A percentile compares a stretch with the other conserved stretches of the same genome.
phyloP scores from a whole-genome alignment of 2,113 vertebrate species.

The Glaucidium brasilianum region DNA sequence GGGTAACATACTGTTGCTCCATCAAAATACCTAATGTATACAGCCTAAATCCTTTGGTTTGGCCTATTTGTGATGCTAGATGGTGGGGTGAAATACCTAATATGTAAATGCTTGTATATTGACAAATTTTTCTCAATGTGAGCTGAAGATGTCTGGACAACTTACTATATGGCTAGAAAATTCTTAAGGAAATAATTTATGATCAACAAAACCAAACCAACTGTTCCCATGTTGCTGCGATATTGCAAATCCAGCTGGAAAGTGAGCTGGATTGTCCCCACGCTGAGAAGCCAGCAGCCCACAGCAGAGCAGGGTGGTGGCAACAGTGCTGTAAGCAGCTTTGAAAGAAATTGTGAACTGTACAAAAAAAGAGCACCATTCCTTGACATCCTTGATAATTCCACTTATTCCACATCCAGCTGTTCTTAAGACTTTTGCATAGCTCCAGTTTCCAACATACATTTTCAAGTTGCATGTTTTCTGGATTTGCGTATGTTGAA shows the following conservation, averaged over 20 bases:
- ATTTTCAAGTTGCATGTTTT: not conserved
- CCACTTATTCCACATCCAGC: not conserved
- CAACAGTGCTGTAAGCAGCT: not conserved
- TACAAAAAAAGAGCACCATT: fast-evolving
- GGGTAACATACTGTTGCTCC: not conserved
- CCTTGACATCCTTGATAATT: not conserved
- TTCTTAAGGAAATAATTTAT: constrained; percentile 19
- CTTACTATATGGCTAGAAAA: not conserved
- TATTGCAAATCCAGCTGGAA: constrained; percentile 12
- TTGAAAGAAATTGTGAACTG: not conserved
- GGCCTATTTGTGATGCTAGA: not conserved
- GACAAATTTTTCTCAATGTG: not conserved
- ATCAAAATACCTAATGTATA: not conserved
- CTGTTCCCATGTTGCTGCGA: constrained; percentile 4
- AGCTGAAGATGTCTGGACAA: not conserved
- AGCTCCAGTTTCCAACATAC: not conserved
- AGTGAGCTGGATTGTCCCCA: not conserved
- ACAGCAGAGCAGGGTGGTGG: not conserved
- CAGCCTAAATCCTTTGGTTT: not conserved
- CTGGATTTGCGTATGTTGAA: not conserved
- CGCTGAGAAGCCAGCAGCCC: not conserved
- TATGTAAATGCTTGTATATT: not conserved
- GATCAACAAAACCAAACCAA: constrained; percentile 15
- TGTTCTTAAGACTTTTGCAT: not conserved
- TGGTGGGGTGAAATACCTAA: not conserved